A percentile compares a stretch with the other conserved stretches of the same genome.
Conservation (phyloP, 2,797 vertebrate genomes). For the Sphenopsis melanotis region DNA sequence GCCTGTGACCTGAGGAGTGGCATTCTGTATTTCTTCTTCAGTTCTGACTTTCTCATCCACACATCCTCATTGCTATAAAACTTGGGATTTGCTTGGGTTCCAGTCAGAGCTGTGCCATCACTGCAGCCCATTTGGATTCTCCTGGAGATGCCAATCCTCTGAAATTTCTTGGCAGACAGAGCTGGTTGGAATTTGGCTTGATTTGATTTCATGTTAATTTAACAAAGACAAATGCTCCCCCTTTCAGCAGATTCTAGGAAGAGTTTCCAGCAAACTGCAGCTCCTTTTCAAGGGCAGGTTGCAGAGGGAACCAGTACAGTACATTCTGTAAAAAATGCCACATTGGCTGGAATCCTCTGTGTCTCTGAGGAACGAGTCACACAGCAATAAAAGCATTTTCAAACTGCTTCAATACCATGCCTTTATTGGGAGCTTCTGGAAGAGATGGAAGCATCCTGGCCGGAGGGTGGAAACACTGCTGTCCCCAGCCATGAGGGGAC, state of each 20-base stretch:
- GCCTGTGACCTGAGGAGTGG: neutral
- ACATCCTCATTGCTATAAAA: neutral
- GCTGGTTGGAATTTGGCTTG: neutral
- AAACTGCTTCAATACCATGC: neutral
- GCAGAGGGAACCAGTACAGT: neutral
- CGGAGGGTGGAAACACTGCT: neutral
- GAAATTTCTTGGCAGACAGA: neutral
- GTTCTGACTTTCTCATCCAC: neutral
- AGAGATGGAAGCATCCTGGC: neutral
- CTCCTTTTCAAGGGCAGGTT: neutral
- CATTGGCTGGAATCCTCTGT: neutral
- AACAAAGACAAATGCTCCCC: neutral
- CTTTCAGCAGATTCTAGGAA: neutral
- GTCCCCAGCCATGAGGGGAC: neutral
- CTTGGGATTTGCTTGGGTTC: neutral
- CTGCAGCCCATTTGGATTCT: neutral
- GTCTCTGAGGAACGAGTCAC: neutral
- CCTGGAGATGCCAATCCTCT: neutral
- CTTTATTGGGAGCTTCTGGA: neutral
- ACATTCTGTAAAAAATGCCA: neutral
- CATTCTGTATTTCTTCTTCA: neutral
- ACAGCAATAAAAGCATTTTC: neutral
- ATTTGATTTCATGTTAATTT: conserved; percentile 3
- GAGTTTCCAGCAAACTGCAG: neutral
- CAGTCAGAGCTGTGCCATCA: neutral